phyloP scores from a whole-genome alignment of 92 coral and sea anemone species.

The Bergia puertoricense region DNA sequence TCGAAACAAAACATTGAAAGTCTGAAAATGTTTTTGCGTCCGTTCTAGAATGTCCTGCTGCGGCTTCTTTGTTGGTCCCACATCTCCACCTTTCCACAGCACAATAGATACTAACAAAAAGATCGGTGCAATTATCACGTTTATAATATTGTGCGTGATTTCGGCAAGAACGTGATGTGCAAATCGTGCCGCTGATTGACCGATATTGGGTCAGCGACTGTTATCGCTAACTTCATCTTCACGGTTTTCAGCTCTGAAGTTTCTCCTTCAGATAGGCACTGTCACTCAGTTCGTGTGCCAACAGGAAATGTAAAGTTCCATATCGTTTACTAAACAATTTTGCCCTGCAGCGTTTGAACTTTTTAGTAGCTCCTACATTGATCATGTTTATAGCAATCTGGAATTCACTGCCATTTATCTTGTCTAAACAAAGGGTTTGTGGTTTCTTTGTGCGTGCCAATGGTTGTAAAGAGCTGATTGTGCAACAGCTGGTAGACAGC shows the following conservation, averaged over 20 bases:
- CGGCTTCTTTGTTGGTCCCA: slow-evolving; percentile 5
- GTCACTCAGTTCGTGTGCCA: neutral
- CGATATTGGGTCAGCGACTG: slow-evolving; percentile 15
- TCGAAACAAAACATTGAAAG: slow-evolving; percentile 1
- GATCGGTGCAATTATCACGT: slow-evolving; percentile 3
- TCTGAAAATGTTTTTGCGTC: neutral
- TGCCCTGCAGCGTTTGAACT: slow-evolving; percentile 20
- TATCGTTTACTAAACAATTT: slow-evolving; percentile 16
- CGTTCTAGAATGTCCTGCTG: slow-evolving; percentile 18
- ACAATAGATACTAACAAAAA: slow-evolving; percentile 1
- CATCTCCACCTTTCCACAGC: neutral
- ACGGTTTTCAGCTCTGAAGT: slow-evolving; percentile 1
- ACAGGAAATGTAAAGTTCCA: slow-evolving; percentile 12
- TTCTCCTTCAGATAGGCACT: neutral
- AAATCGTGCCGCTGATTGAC: slow-evolving; percentile 12
- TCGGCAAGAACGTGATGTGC: neutral
- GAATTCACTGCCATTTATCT: neutral
- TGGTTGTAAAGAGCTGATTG: neutral
- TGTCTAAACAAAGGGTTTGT: slow-evolving; percentile 16
- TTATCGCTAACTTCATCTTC: slow-evolving; percentile 22
- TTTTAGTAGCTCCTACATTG: neutral
- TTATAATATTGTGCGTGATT: neutral
- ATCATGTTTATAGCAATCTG: slow-evolving; percentile 3
- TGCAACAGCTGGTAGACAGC: slow-evolving; percentile 15
- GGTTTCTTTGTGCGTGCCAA: neutral